phyloP scores from a whole-genome alignment of 2,113 vertebrate genomes.

The Catharus minimus region DNA sequence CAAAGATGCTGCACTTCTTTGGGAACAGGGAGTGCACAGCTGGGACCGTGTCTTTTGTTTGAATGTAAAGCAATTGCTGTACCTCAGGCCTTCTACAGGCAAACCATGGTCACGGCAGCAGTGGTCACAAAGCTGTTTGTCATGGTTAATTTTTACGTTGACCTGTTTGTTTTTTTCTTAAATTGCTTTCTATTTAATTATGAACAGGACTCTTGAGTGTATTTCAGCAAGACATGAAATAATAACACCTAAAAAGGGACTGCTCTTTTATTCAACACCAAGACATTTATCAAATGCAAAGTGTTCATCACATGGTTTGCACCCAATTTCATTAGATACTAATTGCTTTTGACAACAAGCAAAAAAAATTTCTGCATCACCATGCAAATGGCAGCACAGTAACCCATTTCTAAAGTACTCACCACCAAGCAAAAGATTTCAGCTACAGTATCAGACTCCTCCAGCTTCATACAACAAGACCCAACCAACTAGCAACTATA shows the following conservation, averaged over 20 bases:
- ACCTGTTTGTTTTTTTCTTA: neutral
- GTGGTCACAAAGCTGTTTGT: neutral
- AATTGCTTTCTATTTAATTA: neutral
- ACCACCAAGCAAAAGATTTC: neutral
- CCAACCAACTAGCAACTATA: neutral
- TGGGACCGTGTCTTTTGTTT: neutral
- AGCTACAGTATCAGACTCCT: neutral
- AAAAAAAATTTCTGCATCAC: neutral
- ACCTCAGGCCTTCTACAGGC: neutral
- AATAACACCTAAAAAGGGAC: neutral
- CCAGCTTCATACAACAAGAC: fast-evolving
- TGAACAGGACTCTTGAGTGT: neutral
- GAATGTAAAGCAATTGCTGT: neutral
- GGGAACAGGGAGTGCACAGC: neutral
- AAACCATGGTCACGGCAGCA: neutral
- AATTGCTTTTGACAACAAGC: neutral
- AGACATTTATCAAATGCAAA: neutral
- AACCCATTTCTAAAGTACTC: neutral
- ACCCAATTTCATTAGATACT: neutral
- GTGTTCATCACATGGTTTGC: neutral
- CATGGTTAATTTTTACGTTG: neutral
- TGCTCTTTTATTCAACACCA: neutral
- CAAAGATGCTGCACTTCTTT: neutral
- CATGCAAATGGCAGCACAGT: neutral
- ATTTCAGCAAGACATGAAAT: neutral